Conservation (phyloP, 2,888 invertebrate genomes). For the Aporophyla lueneburgensis region DNA sequence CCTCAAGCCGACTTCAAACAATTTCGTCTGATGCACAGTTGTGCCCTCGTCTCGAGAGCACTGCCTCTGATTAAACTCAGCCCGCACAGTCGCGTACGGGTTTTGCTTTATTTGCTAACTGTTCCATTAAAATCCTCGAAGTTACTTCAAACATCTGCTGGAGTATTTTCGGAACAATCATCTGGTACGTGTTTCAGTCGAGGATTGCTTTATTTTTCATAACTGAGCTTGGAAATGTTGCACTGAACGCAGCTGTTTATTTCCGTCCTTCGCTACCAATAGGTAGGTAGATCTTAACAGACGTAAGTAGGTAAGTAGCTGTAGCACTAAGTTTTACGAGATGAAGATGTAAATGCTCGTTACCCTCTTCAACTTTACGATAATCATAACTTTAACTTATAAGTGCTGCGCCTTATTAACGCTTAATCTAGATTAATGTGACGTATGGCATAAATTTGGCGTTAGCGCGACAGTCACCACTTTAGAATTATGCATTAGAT, state of each 20-base stretch:
- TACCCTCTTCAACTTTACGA: conserved; percentile 21
- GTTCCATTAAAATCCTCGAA: conserved; percentile 67
- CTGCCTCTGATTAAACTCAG: conserved; percentile 84
- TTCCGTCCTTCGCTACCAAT: conserved; percentile 1
- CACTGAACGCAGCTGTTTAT: conserved; percentile 11
- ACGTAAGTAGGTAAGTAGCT: conserved; percentile 7
- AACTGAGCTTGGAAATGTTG: conserved; percentile 13
- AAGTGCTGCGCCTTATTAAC: conserved; percentile 37
- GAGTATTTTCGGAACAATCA: conserved; percentile 51
- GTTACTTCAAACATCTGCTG: conserved; percentile 54
- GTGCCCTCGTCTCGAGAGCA: conserved; percentile 78
- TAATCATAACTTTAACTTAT: conserved; percentile 32
- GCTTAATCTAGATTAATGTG: conserved; percentile 66
- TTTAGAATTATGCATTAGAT: conserved; percentile 80
- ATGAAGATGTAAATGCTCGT: conserved; percentile 10
- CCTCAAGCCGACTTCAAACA: conserved; percentile 80
- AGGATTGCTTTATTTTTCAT: conserved; percentile 46
- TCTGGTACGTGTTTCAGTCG: conserved; percentile 37
- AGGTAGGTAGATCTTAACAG: background rate
- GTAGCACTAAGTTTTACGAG: conserved; percentile 19
- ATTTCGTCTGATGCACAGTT: conserved; percentile 78
- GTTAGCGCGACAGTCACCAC: conserved; percentile 69
- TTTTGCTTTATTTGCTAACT: conserved; percentile 76
- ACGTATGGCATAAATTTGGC: conserved; percentile 74
- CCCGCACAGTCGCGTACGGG: conserved; percentile 65